Evolutionary conservation across 2,113 vertebrate species (phyloP).

Genomic region (Planiliza haematocheilus): DNA sequence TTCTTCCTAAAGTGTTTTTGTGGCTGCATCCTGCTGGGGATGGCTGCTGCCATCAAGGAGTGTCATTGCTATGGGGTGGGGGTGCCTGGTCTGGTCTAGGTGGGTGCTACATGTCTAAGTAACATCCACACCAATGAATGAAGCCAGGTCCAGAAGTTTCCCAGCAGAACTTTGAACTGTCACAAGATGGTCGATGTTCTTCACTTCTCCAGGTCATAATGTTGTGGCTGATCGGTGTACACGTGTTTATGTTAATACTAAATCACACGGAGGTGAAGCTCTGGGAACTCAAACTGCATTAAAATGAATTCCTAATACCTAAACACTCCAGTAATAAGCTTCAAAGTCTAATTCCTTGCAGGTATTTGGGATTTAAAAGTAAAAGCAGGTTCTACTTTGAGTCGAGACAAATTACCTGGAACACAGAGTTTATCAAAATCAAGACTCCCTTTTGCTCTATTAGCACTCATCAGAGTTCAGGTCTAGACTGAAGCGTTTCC

Average conservation of each 20-base stretch:
- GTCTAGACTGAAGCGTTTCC: neutral
- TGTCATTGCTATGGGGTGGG: too few species aligned
- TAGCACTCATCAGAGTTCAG: neutral
- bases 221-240: neutral
- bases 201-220: too few species aligned
- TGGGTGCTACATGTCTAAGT: too few species aligned
- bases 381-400: constrained; percentile 11
- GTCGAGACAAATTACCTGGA: constrained; percentile 29
- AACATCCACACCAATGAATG: too few species aligned
- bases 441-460: neutral
- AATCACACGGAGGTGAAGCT: neutral
- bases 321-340: constrained; percentile 10
- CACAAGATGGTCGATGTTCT: too few species aligned
- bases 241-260: neutral
- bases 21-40: too few species aligned
- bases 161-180: too few species aligned
- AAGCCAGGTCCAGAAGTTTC: too few species aligned
- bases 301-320: constrained; percentile 15
- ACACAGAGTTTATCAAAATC: neutral
- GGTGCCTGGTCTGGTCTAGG: too few species aligned
- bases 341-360: constrained; percentile 15
- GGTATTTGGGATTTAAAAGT: constrained; percentile 18
- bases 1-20: too few species aligned
- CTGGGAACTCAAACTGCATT: constrained; percentile 3
- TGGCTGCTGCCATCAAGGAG: too few species aligned